These are phyloP conservation scores for Poecilia velifera DNA, from an alignment of 2,797 vertebrate genomes.

Conservation along the genomic window DNA sequence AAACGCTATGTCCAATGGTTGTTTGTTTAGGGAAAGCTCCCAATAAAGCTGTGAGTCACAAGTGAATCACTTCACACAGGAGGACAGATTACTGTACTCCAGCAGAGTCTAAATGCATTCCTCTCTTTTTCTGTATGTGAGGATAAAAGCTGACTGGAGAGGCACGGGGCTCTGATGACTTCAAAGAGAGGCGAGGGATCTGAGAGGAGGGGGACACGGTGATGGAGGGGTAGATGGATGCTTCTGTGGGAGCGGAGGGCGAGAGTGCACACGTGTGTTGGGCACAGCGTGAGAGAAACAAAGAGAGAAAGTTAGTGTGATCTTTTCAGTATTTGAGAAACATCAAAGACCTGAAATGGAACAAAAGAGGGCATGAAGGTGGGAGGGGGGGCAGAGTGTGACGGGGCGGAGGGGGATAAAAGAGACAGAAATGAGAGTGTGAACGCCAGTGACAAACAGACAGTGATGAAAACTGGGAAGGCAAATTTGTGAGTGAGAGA, in stretches of 20 bases:
- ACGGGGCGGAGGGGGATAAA: conserved; percentile 31
- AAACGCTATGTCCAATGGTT: conserved; percentile 61
- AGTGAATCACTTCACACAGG: conserved; percentile 74
- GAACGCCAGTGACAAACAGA: conserved; percentile 49
- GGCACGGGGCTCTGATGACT: conserved; percentile 70
- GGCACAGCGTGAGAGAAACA: conserved; percentile 41
- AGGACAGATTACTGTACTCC: conserved; percentile 68
- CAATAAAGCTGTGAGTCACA: conserved; percentile 73
- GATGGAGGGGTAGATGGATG: conserved; percentile 62
- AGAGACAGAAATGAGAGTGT: conserved; percentile 51
- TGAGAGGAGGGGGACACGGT: conserved; percentile 64
- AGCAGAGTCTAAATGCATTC: conserved; percentile 66
- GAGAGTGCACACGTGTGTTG: conserved; percentile 45
- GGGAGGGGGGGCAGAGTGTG: conserved; percentile 31
- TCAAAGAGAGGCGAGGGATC: conserved; percentile 72
- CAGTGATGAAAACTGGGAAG: conserved; percentile 44
- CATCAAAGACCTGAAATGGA: conserved; percentile 72
- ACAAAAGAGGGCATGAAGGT: conserved; percentile 62
- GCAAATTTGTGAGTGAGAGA: conserved; percentile 45
- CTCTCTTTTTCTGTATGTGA: conserved; percentile 56
- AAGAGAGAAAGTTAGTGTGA: conserved; percentile 66
- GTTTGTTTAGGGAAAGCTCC: conserved; percentile 71
- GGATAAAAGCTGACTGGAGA: conserved; percentile 76
- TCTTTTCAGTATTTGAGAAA: conserved; percentile 48
- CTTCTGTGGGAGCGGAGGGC: conserved; percentile 34